These are phyloP conservation scores for Perca schrenkii DNA, from an alignment of 2,113 vertebrate species.

Conservation along the genomic window DNA sequence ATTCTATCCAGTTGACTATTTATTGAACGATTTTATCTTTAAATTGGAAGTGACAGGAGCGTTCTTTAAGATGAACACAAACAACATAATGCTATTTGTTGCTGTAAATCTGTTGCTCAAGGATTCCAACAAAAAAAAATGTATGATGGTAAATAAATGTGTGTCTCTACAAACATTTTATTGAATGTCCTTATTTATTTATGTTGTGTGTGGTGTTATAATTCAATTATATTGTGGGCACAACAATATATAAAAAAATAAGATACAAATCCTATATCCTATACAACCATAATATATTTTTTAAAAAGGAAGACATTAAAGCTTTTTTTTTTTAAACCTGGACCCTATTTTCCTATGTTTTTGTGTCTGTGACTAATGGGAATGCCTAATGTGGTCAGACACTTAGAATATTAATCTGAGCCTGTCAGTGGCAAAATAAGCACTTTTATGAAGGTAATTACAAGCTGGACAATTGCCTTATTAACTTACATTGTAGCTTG, in stretches of 20 bases:
- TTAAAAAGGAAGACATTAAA: not conserved
- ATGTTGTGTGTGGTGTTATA: not conserved
- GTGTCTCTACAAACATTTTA: not conserved
- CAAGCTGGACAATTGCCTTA: no score
- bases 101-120: not conserved
- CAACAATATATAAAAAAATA: not conserved
- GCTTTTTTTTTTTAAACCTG: no score
- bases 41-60: not conserved
- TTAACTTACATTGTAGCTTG: no score
- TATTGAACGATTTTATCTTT: not conserved
- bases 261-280: no score
- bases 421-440: no score
- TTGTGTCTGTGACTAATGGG: no score
- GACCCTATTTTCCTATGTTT: no score
- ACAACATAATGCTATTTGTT: not conserved
- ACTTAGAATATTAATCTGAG: no score
- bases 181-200: not conserved
- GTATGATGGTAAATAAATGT: constrained; percentile 11
- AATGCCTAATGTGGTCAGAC: no score
- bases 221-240: not conserved
- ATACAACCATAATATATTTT: not conserved
- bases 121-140: not conserved
- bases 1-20: not conserved
- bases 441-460: no score
- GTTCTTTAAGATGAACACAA: not conserved